These are phyloP conservation scores for Sitta europaea DNA, from an alignment of 2,113 vertebrate species.

Conservation along the genomic window DNA sequence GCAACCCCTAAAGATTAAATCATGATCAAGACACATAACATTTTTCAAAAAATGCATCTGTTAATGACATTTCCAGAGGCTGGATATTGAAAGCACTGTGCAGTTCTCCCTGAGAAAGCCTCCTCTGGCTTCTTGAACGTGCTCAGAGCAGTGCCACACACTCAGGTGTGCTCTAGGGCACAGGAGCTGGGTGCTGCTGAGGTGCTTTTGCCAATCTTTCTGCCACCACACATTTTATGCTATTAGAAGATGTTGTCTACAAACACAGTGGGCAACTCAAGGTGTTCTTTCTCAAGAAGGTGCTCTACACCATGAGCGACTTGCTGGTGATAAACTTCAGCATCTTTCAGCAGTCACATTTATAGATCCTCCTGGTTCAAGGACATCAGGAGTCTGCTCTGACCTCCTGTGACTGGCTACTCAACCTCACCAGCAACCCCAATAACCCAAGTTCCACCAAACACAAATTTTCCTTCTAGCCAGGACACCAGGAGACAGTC, in stretches of 20 bases:
- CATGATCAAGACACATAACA: not conserved
- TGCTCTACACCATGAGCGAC: not conserved
- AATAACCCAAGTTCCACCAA: not conserved
- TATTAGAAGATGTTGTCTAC: not conserved
- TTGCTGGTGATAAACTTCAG: not conserved
- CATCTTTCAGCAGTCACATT: not conserved
- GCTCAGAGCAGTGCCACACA: not conserved
- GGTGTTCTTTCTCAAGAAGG: not conserved
- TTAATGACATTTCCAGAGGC: not conserved
- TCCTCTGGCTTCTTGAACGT: not conserved
- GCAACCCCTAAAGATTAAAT: conserved; percentile 14
- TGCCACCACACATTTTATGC: not conserved
- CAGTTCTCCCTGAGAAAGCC: not conserved
- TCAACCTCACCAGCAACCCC: not conserved
- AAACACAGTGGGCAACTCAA: not conserved
- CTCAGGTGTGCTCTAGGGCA: not conserved
- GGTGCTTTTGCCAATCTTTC: not conserved
- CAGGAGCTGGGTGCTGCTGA: not conserved
- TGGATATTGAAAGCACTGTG: not conserved
- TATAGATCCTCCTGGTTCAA: not conserved
- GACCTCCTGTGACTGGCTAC: not conserved
- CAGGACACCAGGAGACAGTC: not conserved
- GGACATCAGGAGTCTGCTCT: not conserved
- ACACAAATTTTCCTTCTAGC: not conserved
- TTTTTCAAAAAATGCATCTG: not conserved